Percentiles rank a stretch among this genome's conserved stretches.
Evolutionary conservation across 2,888 invertebrate species (phyloP).

Genomic region (Cryptus viduatorius): DNA sequence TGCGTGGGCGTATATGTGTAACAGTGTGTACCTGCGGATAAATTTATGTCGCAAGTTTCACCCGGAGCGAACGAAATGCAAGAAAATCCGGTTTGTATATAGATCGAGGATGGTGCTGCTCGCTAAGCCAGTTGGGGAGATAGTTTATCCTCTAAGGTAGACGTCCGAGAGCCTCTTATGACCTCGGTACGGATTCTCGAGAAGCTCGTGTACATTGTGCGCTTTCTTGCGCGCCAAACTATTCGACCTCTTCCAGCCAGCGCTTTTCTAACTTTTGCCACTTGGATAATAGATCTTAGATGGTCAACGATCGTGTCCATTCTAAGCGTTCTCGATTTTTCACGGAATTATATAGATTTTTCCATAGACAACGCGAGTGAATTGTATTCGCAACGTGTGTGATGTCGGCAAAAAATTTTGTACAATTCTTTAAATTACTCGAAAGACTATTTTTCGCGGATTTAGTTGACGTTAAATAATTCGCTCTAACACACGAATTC

Average conservation of each 20-base stretch:
- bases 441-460: background rate
- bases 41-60: conserved; percentile 78
- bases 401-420: background rate
- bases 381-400: too few species aligned
- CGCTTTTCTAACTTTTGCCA: conserved; percentile 7
- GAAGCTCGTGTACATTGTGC: conserved; percentile 7
- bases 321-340: background rate
- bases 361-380: too few species aligned
- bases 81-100: conserved; percentile 76
- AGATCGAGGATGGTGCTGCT: conserved; percentile 61
- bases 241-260: background rate
- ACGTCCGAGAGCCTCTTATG: conserved; percentile 41
- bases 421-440: background rate
- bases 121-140: conserved; percentile 68
- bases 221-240: conserved; percentile 16
- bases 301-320: conserved; percentile 2
- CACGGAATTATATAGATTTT: background rate
- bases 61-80: conserved; percentile 72
- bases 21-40: conserved; percentile 61
- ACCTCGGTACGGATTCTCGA: conserved; percentile 27
- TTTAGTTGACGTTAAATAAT: conserved; percentile 41
- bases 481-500: conserved; percentile 24
- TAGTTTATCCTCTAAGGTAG: conserved; percentile 71
- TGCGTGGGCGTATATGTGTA: background rate
- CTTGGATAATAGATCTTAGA: conserved; percentile 18